Evolutionary conservation across 2,797 vertebrate genomes (phyloP).

Genomic region (Micromesistius poutassou): DNA sequence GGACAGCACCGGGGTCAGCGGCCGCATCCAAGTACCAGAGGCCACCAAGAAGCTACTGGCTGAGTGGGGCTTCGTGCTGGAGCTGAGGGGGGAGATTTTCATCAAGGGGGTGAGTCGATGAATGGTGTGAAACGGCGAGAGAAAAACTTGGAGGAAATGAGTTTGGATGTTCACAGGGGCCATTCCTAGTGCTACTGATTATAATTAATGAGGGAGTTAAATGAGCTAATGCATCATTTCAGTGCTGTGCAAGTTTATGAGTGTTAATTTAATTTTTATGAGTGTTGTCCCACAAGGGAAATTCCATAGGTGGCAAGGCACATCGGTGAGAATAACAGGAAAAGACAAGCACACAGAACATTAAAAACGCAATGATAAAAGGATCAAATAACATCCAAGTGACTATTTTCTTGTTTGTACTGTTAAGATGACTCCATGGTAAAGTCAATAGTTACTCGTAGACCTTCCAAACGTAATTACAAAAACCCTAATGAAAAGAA

Average conservation of each 20-base stretch:
- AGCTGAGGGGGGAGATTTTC: slow-evolving; percentile 75
- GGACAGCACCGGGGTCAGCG: slow-evolving; percentile 76
- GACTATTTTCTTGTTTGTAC: not conserved
- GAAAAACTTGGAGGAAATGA: not conserved
- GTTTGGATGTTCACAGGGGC: not conserved
- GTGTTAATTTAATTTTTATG: too few relatives aligned
- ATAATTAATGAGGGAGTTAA: not conserved
- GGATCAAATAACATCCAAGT: not conserved
- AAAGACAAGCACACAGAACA: not conserved
- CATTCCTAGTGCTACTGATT: not conserved
- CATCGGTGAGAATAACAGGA: not conserved
- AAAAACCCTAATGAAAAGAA: not conserved
- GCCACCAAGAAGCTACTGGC: slow-evolving; percentile 65
- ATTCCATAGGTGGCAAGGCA: not conserved
- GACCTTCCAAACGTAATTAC: not conserved
- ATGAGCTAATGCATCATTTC: not conserved
- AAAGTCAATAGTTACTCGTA: not conserved
- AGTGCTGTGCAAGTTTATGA: not conserved
- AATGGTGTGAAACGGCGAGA: not conserved
- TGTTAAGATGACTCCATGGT: not conserved
- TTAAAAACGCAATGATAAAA: not conserved
- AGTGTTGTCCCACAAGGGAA: not conserved
- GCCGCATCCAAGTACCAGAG: slow-evolving; percentile 76
- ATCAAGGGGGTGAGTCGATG: slow-evolving; percentile 68
- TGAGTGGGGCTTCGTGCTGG: slow-evolving; percentile 73